phyloP scores from a whole-genome alignment of 1,140 invertebrate species.

The Diuraphis noxia region DNA sequence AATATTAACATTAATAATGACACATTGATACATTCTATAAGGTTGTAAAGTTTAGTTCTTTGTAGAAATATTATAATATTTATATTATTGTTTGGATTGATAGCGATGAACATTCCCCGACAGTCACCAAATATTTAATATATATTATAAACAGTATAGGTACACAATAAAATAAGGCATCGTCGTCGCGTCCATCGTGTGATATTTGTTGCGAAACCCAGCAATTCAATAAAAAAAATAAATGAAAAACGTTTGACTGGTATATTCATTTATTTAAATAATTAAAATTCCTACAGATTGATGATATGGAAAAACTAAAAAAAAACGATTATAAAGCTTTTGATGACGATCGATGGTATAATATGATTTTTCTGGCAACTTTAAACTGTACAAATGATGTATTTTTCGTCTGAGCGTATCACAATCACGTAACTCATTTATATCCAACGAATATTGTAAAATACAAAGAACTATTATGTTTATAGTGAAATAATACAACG shows the following conservation, averaged over 20 bases:
- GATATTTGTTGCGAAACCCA: not conserved
- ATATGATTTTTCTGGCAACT: not conserved
- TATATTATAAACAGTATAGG: not conserved
- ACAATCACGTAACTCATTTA: not conserved
- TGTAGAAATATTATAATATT: too few species aligned
- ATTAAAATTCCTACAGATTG: not conserved
- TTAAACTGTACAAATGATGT: not conserved
- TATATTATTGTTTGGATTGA: not conserved
- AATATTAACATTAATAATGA: too few species aligned
- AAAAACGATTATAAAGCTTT: not conserved
- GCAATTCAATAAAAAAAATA: not conserved
- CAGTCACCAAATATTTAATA: not conserved
- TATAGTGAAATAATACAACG: not conserved
- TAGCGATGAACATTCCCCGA: not conserved
- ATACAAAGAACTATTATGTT: not conserved
- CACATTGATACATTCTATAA: too few species aligned
- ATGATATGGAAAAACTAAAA: not conserved
- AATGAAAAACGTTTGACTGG: not conserved
- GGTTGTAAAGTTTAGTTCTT: too few species aligned
- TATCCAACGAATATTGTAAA: not conserved
- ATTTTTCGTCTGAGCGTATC: not conserved
- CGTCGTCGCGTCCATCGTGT: not conserved
- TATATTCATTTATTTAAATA: not conserved
- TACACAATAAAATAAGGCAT: not conserved
- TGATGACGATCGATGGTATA: not conserved